Base-by-base conservation (phyloP, 2,888 invertebrate genomes). In the Herminia tarsipennalis region DNA sequence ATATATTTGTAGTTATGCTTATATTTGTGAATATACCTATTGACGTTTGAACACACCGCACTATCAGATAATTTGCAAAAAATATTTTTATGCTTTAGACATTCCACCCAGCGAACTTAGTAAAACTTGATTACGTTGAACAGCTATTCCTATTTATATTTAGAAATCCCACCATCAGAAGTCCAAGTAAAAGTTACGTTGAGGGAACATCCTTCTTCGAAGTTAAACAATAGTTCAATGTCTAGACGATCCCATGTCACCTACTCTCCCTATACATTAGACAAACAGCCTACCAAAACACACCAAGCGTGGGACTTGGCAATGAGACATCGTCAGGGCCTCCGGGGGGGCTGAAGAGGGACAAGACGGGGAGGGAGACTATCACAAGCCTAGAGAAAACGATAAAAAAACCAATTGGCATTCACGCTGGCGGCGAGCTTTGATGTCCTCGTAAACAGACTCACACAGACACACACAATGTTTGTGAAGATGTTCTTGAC, bases 331-430 rank as follows among this genome's bases (percentile, higher is more conserved):
- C 42, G 25, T 10, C 24, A 33, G 28, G 43, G 36, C 9, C 9
- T 24, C 14, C 35, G 38, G 10, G 48, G 37, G 35, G 40, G 44
- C n/a, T 5, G 24, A 10, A 30, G 10, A 6, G 8, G 9, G 22
- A 18, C 33, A 27, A n/a, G n/a, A 9, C 41, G 34, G 34, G 39
- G 32, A 40, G 49, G 45, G 44, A 45, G 54, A 66, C 55, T 60
- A 70, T 71, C 71, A 68, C 69, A 65, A 69, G 73, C 71, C 76
- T 78, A 74, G 70, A 75, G 74, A 80, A 81, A 81, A 81, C 83
- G 79, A 83, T 83, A 83, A 83, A 86, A 73, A 85, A 86, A 78
- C 78, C 84, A 80, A 86, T 84, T 83, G 83, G 76, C 83, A 82
- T 82, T 81, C 78, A 75, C 65, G 63, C 56, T 50, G 66, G 56